phyloP scores from a whole-genome alignment of 2,888 invertebrate species.

The Platerodrilus igneus region DNA sequence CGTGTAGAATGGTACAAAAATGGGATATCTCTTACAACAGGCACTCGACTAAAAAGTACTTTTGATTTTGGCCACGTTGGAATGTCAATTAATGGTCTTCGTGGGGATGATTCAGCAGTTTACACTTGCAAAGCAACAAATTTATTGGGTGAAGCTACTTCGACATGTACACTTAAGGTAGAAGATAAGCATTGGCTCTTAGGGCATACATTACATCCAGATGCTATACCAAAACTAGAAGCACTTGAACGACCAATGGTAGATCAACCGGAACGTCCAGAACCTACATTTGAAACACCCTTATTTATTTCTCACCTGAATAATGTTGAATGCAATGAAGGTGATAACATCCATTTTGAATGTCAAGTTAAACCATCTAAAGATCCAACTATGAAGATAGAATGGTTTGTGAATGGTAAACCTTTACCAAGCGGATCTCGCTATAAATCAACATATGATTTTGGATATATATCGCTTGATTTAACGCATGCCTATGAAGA shows the following conservation, averaged over 20 bases:
- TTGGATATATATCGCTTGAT: slow-evolving; percentile 92
- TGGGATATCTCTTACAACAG: slow-evolving; percentile 78
- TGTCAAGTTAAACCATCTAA: slow-evolving; percentile 89
- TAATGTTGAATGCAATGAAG: slow-evolving; percentile 83
- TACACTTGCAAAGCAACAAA: slow-evolving; percentile 95
- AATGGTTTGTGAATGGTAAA: slow-evolving; percentile 94
- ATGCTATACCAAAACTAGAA: slow-evolving; percentile 80
- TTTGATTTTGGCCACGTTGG: slow-evolving; percentile 97
- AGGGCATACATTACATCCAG: slow-evolving; percentile 83
- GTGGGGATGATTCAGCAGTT: slow-evolving; percentile 89
- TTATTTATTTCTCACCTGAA: slow-evolving; percentile 88
- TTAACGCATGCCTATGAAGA: slow-evolving; percentile 82
- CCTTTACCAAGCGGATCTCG: slow-evolving; percentile 83
- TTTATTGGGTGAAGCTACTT: slow-evolving; percentile 88
- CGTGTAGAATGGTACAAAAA: slow-evolving; percentile 91
- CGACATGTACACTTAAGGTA: slow-evolving; percentile 84
- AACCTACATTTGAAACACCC: slow-evolving; percentile 77
- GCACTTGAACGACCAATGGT: slow-evolving; percentile 77
- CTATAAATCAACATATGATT: slow-evolving; percentile 90
- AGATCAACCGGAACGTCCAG: slow-evolving; percentile 63
- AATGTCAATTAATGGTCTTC: slow-evolving; percentile 78
- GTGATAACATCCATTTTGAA: slow-evolving; percentile 84
- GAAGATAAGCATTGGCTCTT: slow-evolving; percentile 85
- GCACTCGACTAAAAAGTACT: slow-evolving; percentile 85
- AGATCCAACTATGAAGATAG: slow-evolving; percentile 85